Conservation (phyloP, 2,113 vertebrate species). For the Oreochromis tanganicae region DNA sequence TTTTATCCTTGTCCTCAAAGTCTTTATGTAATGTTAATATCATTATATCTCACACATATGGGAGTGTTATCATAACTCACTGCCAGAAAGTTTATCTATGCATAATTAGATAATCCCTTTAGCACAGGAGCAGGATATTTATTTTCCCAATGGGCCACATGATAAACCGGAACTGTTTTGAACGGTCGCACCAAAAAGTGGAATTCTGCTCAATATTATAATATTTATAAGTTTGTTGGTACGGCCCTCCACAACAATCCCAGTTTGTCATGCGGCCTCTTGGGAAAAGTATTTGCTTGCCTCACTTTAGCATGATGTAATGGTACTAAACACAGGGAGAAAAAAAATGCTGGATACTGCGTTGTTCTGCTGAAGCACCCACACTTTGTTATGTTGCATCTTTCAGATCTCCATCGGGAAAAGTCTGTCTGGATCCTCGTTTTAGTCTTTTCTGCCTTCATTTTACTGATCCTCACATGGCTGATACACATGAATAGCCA, state of each 20-base stretch:
- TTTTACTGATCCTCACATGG: conserved; percentile 80
- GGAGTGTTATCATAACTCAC: background rate
- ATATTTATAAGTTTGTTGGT: background rate
- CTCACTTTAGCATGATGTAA: background rate
- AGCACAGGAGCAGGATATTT: background rate
- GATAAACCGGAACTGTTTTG: background rate
- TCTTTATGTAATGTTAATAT: background rate
- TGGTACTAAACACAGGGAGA: background rate
- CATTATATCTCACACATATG: background rate
- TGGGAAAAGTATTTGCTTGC: background rate
- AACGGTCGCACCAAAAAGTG: background rate
- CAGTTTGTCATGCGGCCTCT: background rate
- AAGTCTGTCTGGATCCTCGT: conserved; percentile 82
- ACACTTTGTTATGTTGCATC: conserved; percentile 21
- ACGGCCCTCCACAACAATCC: background rate
- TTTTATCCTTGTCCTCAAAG: background rate
- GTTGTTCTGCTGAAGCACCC: background rate
- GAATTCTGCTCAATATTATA: background rate
- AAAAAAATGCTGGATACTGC: background rate
- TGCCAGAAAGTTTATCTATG: background rate
- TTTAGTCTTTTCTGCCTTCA: conserved; percentile 72
- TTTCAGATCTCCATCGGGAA: conserved; percentile 76
- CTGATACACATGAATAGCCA: conserved; percentile 79
- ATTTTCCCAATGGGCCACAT: background rate
- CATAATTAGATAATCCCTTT: background rate